Base-by-base conservation (phyloP, 2,888 invertebrate genomes). In the Mythimna pallens region DNA sequence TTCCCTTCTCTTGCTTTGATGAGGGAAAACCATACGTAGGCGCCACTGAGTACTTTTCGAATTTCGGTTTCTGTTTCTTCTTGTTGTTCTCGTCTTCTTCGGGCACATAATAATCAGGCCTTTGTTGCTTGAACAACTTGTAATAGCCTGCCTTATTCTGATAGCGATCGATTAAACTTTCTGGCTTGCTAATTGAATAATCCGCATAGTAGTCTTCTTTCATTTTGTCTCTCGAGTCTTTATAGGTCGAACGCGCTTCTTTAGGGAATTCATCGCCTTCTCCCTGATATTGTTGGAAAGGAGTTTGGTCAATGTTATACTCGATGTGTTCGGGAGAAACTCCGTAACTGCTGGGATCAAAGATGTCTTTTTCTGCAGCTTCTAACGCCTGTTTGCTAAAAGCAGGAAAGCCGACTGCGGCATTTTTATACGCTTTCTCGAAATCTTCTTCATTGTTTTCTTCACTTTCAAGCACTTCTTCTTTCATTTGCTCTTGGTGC, bases 371-470 rank as follows among this genome's bases (percentile, higher is more conserved):
- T 82, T 95, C 95, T 12, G 83, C 73, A 36, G 72, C 83, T 58
- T 94, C 93, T 17, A 86, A 80, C 2, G 90, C 79, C 59, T 91
- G 88, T 20, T 85, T 82, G 59, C 92, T 90, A 66, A 92, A 96
- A 0, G 93, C 94, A 22, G 94, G 94, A 74, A 96, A 96, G 9
- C 96, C 96, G 68, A 90, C 89, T 0, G 96, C 95, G 22, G 96
- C 92, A 68, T 95, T 89, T 86, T 95, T 93, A 70, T 96, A 96
- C 4, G 93, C 94, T 65, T 93, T 94, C 81, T 96, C 96, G 81
- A 96, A 96, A 77, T 95, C 93, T 85, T 96, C 93, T 84, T 96
- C 96, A 59, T 90, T 94, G 67, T 95, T 94, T 81, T 93, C 93
- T 75, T 94, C 93, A n/a, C 91, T 89, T 36, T 91, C 90, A 1